Evolutionary conservation across 2,888 invertebrate species (phyloP).

Genomic region (Mongoloraphidia duomilia): DNA sequence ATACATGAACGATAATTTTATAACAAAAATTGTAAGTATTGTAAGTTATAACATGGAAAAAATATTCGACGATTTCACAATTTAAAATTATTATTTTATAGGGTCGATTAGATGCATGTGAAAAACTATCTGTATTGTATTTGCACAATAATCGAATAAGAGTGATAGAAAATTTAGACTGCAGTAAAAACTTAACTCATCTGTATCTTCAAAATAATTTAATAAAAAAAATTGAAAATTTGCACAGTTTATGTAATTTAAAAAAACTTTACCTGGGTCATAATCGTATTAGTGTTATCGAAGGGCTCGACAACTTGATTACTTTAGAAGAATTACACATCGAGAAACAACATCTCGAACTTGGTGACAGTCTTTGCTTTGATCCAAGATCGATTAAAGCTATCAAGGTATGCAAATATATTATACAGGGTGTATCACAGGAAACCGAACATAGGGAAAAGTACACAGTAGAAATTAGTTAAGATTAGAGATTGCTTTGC

Average conservation of each 20-base stretch:
- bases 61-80: not conserved
- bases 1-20: slow-evolving; percentile 12
- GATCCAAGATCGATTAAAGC: slow-evolving; percentile 45
- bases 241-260: slow-evolving; percentile 48
- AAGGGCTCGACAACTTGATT: slow-evolving; percentile 45
- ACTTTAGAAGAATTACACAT: slow-evolving; percentile 51
- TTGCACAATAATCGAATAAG: slow-evolving; percentile 47
- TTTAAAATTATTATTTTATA: not conserved
- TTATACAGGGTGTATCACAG: too few species aligned
- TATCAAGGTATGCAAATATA: slow-evolving; percentile 40
- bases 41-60: not conserved
- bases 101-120: slow-evolving; percentile 15
- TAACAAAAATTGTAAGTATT: slow-evolving; percentile 13
- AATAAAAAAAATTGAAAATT: slow-evolving; percentile 57
- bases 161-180: slow-evolving; percentile 38
- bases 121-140: slow-evolving; percentile 44
- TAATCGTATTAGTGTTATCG: slow-evolving; percentile 52
- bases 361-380: slow-evolving; percentile 45
- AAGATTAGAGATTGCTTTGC: too few species aligned
- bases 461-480: too few species aligned
- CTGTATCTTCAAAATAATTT: slow-evolving; percentile 71
- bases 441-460: too few species aligned
- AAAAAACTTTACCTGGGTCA: slow-evolving; percentile 63
- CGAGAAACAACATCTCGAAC: slow-evolving; percentile 45
- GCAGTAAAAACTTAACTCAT: slow-evolving; percentile 38